Evolutionary conservation across 2,888 invertebrate species (phyloP), one percentile per base, ranked within the genome.

Genomic region (Ophioninae sp.): DNA sequence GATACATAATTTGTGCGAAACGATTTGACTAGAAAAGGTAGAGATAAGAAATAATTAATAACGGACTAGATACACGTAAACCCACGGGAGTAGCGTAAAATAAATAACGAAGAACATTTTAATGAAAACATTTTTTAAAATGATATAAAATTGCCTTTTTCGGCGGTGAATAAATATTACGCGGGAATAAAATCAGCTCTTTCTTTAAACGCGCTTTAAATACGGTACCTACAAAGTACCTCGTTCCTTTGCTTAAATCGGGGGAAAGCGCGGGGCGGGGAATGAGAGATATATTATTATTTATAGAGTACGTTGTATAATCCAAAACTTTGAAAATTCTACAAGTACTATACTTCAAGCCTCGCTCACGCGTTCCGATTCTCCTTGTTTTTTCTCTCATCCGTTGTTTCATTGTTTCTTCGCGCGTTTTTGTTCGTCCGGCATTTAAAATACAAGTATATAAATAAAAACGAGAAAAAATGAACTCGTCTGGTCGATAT

Each of bases 31-130:
- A 86, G 80, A 77, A 78, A 77, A 82, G 73, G 74, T 74, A 72
- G 79, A 64, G 44, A 39, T 37, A 57, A 62, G 37, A 30, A 41
- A 67, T 57, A 75, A 50, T 13, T 21, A 56, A 56, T 67, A 82
- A 75, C 81, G 75, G 89, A 89, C 89, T 89, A 89, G 89, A 89
- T 87, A 86, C 37, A 59, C 64, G 75, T 78, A 79, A 82, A 80
- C 64, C 74, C 72, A 82, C 80, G 73, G 75, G 23, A 6, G 56
- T 7, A 3, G 30, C 65, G 62, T 50, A 39, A 61, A 50, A 39
- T 59, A 73, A 59, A 59, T 59, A 82, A 59, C 37, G 70, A 74
- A 73, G 78, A 79, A 41, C 81, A 62, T 75, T 62, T 68, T 85
- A 78, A 65, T 84, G 85, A 87, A 87, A 69, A 81, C 84, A 78